Conservation (phyloP, 2,797 vertebrate species). For the Notolabrus celidotus region DNA sequence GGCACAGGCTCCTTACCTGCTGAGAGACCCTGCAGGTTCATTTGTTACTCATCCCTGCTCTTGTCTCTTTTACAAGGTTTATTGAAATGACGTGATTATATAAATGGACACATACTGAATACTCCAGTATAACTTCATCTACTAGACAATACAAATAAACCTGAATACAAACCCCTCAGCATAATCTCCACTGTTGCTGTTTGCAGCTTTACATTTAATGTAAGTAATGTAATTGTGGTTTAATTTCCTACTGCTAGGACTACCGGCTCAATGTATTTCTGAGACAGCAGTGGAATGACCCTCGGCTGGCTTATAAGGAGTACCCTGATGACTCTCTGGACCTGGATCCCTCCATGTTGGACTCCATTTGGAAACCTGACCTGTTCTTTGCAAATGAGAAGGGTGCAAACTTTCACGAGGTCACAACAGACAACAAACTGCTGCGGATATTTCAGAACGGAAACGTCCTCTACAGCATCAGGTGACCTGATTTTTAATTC, state of each 20-base stretch:
- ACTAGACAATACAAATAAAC: neutral
- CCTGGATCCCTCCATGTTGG: conserved; percentile 95
- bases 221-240: conserved; percentile 13
- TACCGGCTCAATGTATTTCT: conserved; percentile 96
- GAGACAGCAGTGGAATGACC: conserved; percentile 96
- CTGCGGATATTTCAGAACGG: conserved; percentile 96
- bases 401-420: conserved; percentile 95
- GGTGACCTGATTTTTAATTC: conserved; percentile 75
- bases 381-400: conserved; percentile 98
- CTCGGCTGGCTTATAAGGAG: conserved; percentile 92
- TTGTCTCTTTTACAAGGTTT: neutral
- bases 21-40: conserved; percentile 12
- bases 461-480: conserved; percentile 97
- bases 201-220: neutral
- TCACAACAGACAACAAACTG: conserved; percentile 96
- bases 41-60: neutral
- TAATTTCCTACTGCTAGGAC: conserved; percentile 81
- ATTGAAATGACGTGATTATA: conserved; percentile 11
- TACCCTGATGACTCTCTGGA: conserved; percentile 96
- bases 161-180: neutral
- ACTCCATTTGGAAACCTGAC: conserved; percentile 98
- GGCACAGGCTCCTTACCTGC: conserved; percentile 12
- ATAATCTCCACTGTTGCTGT: neutral
- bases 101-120: neutral
- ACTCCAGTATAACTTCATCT: too few relatives aligned